Conservation (phyloP, 2,797 vertebrate species). For the Gymnopithys bicolor region DNA sequence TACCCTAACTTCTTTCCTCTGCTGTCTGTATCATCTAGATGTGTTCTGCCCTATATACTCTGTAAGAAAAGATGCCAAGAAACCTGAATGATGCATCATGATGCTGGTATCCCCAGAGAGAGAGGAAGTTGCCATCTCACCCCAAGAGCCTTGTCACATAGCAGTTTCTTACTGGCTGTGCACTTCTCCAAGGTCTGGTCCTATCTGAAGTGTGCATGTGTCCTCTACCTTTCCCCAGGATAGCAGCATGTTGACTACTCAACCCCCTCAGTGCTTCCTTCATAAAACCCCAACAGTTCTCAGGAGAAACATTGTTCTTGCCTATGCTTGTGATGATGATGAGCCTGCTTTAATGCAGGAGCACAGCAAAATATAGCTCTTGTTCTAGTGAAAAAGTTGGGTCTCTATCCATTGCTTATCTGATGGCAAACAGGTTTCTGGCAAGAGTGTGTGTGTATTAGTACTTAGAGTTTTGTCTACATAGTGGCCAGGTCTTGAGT, state of each 20-base stretch:
- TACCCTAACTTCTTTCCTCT: background rate
- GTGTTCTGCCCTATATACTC: background rate
- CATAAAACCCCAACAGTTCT: background rate
- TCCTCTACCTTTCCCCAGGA: background rate
- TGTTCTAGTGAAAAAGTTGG: background rate
- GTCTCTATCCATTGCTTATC: conserved; percentile 44
- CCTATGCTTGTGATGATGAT: background rate
- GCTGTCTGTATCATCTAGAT: rapidly evolving
- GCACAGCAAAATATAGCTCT: background rate
- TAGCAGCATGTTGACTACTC: background rate
- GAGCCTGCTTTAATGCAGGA: background rate
- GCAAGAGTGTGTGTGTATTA: conserved; percentile 8
- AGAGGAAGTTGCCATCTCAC: background rate
- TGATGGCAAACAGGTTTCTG: conserved; percentile 59
- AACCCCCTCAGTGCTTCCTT: background rate
- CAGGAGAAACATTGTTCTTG: background rate
- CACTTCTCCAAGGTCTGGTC: background rate
- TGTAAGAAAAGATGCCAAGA: background rate
- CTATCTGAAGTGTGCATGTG: background rate
- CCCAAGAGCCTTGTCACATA: background rate
- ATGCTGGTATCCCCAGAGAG: background rate
- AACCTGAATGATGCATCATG: background rate
- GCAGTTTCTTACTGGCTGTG: background rate
- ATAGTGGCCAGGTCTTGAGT: conserved; percentile 56
- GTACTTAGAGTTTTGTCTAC: conserved; percentile 37